Conservation (phyloP, 2,888 invertebrate species). For the Xestia xanthographa region DNA sequence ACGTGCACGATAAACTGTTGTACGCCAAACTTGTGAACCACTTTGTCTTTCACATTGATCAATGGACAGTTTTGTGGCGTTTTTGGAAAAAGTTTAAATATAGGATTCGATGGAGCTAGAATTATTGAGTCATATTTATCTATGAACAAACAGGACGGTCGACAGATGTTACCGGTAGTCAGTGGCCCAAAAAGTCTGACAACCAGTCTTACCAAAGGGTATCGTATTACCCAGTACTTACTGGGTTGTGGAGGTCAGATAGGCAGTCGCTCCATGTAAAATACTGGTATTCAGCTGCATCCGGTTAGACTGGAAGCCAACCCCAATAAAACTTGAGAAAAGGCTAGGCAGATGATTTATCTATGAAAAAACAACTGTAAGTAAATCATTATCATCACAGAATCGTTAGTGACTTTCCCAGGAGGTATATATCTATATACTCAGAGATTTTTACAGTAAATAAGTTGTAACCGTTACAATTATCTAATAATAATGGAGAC, state of each 20-base stretch:
- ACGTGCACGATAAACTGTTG: constrained; percentile 60
- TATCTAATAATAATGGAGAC: background rate
- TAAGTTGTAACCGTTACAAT: background rate
- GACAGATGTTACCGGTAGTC: no score
- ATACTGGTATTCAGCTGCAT: no score
- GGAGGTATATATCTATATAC: background rate
- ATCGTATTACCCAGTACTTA: no score
- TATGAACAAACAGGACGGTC: background rate
- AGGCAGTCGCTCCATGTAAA: no score
- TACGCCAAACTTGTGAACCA: constrained; percentile 53
- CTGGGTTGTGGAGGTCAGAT: no score
- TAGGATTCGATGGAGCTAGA: background rate
- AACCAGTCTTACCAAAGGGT: no score
- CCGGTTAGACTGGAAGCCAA: no score
- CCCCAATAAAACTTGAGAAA: no score
- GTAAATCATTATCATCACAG: background rate
- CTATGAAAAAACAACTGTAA: background rate
- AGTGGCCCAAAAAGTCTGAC: no score
- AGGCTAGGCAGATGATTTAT: no score
- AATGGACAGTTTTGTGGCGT: constrained; percentile 33
- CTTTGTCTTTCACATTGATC: constrained; percentile 54
- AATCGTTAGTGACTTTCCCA: background rate
- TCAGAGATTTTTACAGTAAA: background rate
- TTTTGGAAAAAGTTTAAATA: constrained; percentile 31
- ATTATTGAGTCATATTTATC: background rate